A percentile compares a stretch with the other conserved stretches of the same genome.
phyloP scores from a whole-genome alignment of 2,888 invertebrate genomes.

The Microctonus aethiopoides region DNA sequence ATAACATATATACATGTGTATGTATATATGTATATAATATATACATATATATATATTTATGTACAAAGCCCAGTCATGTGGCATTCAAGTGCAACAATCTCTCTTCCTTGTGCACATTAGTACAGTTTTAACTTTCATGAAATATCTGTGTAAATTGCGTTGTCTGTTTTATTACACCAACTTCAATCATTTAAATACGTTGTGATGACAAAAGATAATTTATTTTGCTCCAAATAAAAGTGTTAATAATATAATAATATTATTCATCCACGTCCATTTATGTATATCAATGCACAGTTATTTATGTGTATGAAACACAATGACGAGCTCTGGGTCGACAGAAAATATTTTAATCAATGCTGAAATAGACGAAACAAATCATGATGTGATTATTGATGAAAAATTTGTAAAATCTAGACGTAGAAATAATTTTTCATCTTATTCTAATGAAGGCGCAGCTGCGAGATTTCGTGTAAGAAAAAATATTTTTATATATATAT shows the following conservation, averaged over 20 bases:
- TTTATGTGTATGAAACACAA: conserved; percentile 33
- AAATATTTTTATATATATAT: too few species aligned
- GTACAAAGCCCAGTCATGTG: background rate
- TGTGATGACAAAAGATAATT: background rate
- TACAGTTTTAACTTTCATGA: background rate
- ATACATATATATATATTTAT: too few species aligned
- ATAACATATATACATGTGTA: too few species aligned
- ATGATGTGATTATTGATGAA: conserved; percentile 37
- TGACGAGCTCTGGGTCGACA: conserved; percentile 42
- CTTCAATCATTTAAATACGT: background rate
- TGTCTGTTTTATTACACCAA: background rate
- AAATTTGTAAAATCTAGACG: conserved; percentile 45
- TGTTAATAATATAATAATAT: too few species aligned
- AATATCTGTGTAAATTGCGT: background rate
- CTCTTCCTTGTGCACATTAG: background rate
- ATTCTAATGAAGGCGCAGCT: conserved; percentile 51
- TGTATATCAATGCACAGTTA: background rate
- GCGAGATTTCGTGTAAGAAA: conserved; percentile 57
- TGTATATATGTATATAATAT: too few species aligned
- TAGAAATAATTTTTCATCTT: conserved; percentile 62
- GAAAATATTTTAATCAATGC: conserved; percentile 45
- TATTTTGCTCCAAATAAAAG: background rate
- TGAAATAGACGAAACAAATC: conserved; percentile 31
- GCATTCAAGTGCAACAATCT: background rate
- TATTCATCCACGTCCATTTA: too few species aligned